Percentiles rank a stretch among this genome's conserved stretches.
phyloP scores from a whole-genome alignment of 2,113 vertebrate species.

The Thunnus thynnus region DNA sequence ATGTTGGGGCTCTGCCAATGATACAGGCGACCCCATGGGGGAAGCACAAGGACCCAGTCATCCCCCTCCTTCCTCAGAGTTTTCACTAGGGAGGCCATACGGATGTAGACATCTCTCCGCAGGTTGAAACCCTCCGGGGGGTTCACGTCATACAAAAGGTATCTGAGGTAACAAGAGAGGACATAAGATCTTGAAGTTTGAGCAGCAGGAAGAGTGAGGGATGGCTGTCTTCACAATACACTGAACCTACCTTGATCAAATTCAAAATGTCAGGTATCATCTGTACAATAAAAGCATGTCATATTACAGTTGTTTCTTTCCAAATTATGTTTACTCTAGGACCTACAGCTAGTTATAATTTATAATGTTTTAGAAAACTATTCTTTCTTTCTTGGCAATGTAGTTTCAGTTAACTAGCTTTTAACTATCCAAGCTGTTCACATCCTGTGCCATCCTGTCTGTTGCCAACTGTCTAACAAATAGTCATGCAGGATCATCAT shows the following conservation, averaged over 20 bases:
- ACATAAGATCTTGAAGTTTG: not conserved
- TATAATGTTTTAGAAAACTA: too few relatives aligned
- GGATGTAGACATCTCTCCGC: slow-evolving; percentile 95
- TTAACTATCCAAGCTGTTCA: too few relatives aligned
- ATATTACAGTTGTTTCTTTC: not conserved
- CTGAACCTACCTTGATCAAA: not conserved
- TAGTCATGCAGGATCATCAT: too few relatives aligned
- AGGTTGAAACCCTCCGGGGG: slow-evolving; percentile 98
- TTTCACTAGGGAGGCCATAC: slow-evolving; percentile 93
- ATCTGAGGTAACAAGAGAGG: slow-evolving; percentile 80
- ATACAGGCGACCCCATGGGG: slow-evolving; percentile 97
- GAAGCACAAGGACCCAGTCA: slow-evolving; percentile 95
- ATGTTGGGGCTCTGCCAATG: slow-evolving; percentile 97
- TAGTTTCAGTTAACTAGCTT: too few relatives aligned
- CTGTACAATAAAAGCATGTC: not conserved
- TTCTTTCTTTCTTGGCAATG: too few relatives aligned
- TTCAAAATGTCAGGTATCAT: not conserved
- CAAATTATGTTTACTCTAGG: too few relatives aligned
- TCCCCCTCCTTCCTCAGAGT: slow-evolving; percentile 88
- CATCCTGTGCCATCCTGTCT: too few relatives aligned
- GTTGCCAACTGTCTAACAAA: too few relatives aligned
- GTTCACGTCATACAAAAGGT: slow-evolving; percentile 96
- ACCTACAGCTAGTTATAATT: too few relatives aligned
- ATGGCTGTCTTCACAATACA: not conserved
- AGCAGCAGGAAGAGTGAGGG: not conserved